A percentile compares a stretch with the other conserved stretches of the same genome.
These are phyloP conservation scores for Dusona sp. DNA, from an alignment of 2,888 invertebrate species.

Conservation along the genomic window DNA sequence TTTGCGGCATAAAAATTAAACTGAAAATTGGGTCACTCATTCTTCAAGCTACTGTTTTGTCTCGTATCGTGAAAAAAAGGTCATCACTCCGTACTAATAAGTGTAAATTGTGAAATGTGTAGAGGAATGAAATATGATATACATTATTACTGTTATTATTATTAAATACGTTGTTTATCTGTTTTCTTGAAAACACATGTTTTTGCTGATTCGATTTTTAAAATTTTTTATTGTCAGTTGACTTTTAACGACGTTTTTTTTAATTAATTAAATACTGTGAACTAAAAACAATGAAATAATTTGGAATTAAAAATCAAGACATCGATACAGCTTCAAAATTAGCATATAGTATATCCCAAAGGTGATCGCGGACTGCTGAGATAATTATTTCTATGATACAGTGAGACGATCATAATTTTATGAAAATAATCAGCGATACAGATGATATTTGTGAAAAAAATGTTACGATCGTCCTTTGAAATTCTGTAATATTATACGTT, in stretches of 20 bases:
- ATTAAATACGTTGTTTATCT: background rate
- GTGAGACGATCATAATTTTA: background rate
- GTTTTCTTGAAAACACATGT: background rate
- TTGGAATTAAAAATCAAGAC: background rate
- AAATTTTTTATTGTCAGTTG: background rate
- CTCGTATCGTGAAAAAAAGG: background rate
- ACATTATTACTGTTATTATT: too few relatives aligned
- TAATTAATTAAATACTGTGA: background rate
- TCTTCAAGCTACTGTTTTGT: background rate
- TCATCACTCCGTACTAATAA: background rate
- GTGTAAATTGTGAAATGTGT: background rate
- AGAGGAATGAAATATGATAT: background rate
- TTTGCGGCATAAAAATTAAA: background rate
- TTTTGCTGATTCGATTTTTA: background rate
- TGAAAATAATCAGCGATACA: background rate
- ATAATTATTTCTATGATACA: background rate
- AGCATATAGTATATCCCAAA: too few relatives aligned
- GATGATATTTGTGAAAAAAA: background rate
- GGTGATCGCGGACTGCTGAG: background rate
- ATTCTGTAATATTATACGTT: background rate
- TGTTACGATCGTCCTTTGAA: background rate
- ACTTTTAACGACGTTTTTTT: background rate
- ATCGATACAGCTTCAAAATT: background rate
- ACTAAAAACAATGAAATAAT: background rate
- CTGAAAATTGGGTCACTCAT: constrained; percentile 2